These are phyloP conservation scores for Ramphastos sulfuratus DNA, from an alignment of 2,113 vertebrate species.

Conservation along the genomic window DNA sequence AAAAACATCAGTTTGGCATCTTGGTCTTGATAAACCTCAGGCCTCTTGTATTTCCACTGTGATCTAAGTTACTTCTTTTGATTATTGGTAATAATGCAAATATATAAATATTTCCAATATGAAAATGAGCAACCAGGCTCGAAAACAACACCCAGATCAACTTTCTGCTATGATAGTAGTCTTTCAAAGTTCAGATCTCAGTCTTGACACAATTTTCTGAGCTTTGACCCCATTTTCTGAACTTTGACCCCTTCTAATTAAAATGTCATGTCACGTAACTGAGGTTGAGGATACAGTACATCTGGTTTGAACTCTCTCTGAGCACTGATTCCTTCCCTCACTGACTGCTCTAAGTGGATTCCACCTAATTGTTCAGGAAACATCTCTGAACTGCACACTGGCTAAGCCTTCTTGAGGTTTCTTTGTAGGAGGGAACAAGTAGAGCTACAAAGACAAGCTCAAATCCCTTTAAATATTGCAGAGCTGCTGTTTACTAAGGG, in stretches of 20 bases:
- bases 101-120: neutral
- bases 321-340: neutral
- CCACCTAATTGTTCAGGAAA: neutral
- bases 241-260: slow-evolving; percentile 8
- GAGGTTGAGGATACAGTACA: neutral
- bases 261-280: neutral
- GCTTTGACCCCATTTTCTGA: neutral
- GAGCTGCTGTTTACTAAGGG: neutral
- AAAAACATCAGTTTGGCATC: neutral
- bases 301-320: neutral
- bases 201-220: neutral
- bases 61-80: neutral
- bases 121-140: neutral
- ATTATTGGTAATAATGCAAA: neutral
- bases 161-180: neutral
- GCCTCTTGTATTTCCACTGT: neutral
- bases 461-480: neutral
- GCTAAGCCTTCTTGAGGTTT: neutral
- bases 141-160: neutral
- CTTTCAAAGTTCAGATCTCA: neutral
- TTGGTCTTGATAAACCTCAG: neutral
- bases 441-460: neutral
- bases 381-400: neutral
- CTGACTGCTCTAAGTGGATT: neutral
- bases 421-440: neutral